Conservation (phyloP, 2,113 vertebrate genomes). For the Neomonachus schauinslandi region DNA sequence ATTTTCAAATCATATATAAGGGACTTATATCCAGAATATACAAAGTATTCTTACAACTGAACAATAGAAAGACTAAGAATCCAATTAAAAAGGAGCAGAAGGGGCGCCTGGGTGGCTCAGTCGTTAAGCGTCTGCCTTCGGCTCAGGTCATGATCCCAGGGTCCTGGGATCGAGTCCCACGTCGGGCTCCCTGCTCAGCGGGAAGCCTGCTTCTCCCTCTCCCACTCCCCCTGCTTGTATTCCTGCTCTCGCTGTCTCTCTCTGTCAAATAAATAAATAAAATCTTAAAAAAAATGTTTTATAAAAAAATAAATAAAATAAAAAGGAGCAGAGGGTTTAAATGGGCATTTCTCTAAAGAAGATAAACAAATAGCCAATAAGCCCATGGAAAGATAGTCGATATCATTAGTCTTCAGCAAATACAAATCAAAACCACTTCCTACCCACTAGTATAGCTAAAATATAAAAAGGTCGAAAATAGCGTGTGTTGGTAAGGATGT, state of each 20-base stretch:
- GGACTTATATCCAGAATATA: not conserved
- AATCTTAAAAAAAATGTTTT: too few species aligned
- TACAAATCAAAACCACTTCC: not conserved
- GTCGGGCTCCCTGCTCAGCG: too few species aligned
- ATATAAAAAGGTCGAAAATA: not conserved
- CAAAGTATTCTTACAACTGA: not conserved
- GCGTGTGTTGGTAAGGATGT: not conserved
- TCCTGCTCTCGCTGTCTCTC: too few species aligned
- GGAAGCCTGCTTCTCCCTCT: too few species aligned
- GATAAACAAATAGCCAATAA: not conserved
- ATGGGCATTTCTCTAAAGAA: not conserved
- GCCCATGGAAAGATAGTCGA: not conserved
- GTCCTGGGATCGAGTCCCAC: too few species aligned
- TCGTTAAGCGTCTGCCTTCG: too few species aligned
- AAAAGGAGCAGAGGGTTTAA: not conserved
- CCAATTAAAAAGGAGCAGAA: not conserved
- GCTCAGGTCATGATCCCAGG: too few species aligned
- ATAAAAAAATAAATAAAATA: too few species aligned
- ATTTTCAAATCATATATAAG: not conserved
- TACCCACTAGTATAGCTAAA: not conserved
- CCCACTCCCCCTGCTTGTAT: too few species aligned
- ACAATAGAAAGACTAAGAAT: not conserved
- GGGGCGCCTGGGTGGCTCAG: too few species aligned
- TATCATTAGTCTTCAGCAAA: not conserved
- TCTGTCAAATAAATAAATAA: too few species aligned